Evolutionary conservation across 92 coral and sea anemone species (phyloP).

Genomic region (Porites lobata): DNA sequence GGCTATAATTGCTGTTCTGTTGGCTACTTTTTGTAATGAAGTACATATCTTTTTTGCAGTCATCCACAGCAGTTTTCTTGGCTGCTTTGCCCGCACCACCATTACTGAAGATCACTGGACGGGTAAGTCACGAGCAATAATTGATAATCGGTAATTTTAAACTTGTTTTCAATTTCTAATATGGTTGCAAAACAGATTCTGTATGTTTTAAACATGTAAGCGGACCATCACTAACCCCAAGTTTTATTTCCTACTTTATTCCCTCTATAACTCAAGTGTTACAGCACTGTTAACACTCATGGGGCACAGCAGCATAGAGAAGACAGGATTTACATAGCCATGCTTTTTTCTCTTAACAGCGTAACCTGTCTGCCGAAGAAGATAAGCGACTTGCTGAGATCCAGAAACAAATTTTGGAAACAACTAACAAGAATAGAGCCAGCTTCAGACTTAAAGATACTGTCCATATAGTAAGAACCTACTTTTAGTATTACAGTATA

Average conservation of each 20-base stretch:
- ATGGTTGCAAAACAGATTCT: too few species aligned
- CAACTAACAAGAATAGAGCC: slow-evolving; percentile 86
- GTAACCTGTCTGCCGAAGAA: slow-evolving; percentile 88
- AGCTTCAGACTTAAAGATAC: slow-evolving; percentile 79
- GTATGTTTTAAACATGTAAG: too few species aligned
- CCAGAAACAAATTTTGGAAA: slow-evolving; percentile 94
- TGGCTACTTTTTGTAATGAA: too few species aligned
- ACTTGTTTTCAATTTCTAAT: too few species aligned
- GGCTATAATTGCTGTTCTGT: too few species aligned
- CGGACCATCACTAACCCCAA: too few species aligned
- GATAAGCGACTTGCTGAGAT: slow-evolving; percentile 90
- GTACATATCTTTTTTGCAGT: slow-evolving; percentile 73
- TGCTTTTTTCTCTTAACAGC: slow-evolving; percentile 53
- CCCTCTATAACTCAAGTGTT: too few species aligned
- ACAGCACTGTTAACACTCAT: too few species aligned
- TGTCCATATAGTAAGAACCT: slow-evolving; percentile 59
- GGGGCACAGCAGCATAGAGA: too few species aligned
- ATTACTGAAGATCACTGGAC: slow-evolving; percentile 86
- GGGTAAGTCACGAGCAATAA: slow-evolving; percentile 82
- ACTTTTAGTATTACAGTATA: too few species aligned
- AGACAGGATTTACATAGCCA: too few species aligned
- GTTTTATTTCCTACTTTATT: too few species aligned
- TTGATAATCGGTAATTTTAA: background rate
- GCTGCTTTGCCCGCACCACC: slow-evolving; percentile 93
- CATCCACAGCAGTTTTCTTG: slow-evolving; percentile 93